Evolutionary conservation across 2,888 invertebrate species (phyloP).

Genomic region (Rotaria macrura): DNA sequence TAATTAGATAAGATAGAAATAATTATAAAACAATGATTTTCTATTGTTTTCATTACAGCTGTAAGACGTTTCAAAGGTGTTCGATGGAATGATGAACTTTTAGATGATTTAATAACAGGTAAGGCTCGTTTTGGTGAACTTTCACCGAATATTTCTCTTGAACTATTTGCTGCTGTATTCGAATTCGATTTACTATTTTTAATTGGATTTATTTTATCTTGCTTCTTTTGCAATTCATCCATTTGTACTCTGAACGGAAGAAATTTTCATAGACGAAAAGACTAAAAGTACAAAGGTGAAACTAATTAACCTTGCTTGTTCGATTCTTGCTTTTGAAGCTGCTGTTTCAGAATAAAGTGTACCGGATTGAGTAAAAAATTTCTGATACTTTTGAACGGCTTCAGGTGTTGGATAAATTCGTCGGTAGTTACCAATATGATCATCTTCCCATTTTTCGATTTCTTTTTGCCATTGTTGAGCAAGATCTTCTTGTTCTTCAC

Average conservation of each 20-base stretch:
- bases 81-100: conserved; percentile 10
- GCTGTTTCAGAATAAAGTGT: conserved; percentile 51
- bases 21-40: too few species aligned
- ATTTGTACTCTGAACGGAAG: neutral
- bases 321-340: conserved; percentile 47
- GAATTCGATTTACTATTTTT: conserved; percentile 27
- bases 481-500: conserved; percentile 48
- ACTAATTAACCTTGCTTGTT: conserved; percentile 43
- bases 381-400: conserved; percentile 45
- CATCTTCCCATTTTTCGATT: conserved; percentile 46
- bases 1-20: too few species aligned
- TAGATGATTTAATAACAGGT: neutral
- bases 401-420: conserved; percentile 45
- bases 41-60: neutral
- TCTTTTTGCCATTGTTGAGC: conserved; percentile 45
- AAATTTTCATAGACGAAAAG: neutral
- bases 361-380: conserved; percentile 48
- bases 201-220: conserved; percentile 28
- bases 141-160: conserved; percentile 27
- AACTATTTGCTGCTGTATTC: neutral
- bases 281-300: neutral
- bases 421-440: conserved; percentile 49
- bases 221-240: conserved; percentile 24
- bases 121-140: conserved; percentile 19
- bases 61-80: conserved; percentile 11